Percentiles rank a stretch among this genome's conserved stretches.
phyloP scores from a whole-genome alignment of 2,797 vertebrate genomes.

The Huso huso region DNA sequence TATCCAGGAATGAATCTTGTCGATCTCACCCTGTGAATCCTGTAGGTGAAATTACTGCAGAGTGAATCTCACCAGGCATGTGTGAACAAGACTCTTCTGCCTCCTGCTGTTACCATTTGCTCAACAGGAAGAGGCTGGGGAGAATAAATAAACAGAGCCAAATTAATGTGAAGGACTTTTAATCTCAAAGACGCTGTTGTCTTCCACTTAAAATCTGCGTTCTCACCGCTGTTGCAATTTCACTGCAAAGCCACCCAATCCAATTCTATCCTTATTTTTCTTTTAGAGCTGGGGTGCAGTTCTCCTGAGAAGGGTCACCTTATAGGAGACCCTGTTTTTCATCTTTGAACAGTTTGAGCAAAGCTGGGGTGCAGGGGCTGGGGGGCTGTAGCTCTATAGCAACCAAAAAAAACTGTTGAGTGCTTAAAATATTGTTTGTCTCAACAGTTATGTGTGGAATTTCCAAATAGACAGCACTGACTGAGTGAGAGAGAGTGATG shows the following conservation, averaged over 20 bases:
- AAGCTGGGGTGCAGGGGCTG: too few relatives aligned
- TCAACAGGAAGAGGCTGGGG: constrained; percentile 21
- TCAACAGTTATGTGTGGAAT: too few relatives aligned
- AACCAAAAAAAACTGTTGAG: too few relatives aligned
- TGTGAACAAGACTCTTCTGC: constrained; percentile 8
- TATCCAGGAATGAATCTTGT: neutral
- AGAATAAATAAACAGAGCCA: constrained; percentile 21
- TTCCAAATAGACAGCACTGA: too few relatives aligned
- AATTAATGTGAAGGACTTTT: constrained; percentile 15
- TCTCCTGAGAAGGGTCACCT: too few relatives aligned
- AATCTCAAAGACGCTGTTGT: constrained; percentile 4
- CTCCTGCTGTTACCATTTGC: constrained; percentile 18
- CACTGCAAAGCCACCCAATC: constrained; percentile 4
- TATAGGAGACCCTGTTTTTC: too few relatives aligned
- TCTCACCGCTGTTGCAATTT: constrained; percentile 11
- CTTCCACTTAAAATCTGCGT: constrained; percentile 3
- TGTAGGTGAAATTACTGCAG: neutral
- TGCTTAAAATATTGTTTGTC: too few relatives aligned
- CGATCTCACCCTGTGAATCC: neutral
- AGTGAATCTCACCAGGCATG: neutral
- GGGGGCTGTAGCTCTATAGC: too few relatives aligned
- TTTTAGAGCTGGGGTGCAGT: too few relatives aligned
- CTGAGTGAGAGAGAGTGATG: too few relatives aligned
- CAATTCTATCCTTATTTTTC: too few relatives aligned
- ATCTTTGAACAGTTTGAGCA: too few relatives aligned